phyloP scores from a whole-genome alignment of 2,888 invertebrate species.

The Drosophila histrio region DNA sequence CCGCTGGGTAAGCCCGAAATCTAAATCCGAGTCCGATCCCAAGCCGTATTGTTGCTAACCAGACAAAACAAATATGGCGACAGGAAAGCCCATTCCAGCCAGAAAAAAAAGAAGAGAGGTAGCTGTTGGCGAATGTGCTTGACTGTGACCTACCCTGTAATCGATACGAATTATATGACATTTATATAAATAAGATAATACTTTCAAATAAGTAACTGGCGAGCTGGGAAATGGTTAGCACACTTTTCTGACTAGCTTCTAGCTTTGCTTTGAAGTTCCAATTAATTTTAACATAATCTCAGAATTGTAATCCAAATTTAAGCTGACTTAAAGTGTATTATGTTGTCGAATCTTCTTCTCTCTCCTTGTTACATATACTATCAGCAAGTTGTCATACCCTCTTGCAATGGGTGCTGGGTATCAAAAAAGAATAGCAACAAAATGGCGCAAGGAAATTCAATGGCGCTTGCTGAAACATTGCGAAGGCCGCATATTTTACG shows the following conservation, averaged over 20 bases:
- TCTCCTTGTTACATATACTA: neutral
- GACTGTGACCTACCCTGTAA: neutral
- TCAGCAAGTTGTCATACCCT: neutral
- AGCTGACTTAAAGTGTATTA: neutral
- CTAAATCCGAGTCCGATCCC: slow-evolving; percentile 38
- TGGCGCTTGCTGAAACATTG: slow-evolving; percentile 72
- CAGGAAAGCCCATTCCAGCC: slow-evolving; percentile 39
- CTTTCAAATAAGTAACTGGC: too few species aligned
- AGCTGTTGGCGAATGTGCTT: neutral
- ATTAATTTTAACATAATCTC: too few species aligned
- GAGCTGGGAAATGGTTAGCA: too few species aligned
- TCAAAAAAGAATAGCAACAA: slow-evolving; percentile 30
- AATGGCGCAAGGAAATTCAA: slow-evolving; percentile 64
- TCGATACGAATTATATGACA: too few species aligned
- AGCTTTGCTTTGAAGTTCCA: too few species aligned
- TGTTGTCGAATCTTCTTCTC: neutral
- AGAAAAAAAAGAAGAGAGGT: neutral
- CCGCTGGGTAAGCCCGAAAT: slow-evolving; percentile 48
- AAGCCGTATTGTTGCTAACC: slow-evolving; percentile 57
- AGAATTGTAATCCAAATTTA: neutral
- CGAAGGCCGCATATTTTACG: slow-evolving; percentile 79
- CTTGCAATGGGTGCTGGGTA: neutral
- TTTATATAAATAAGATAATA: too few species aligned
- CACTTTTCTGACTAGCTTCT: too few species aligned
- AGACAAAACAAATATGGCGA: slow-evolving; percentile 76